Evolutionary conservation across 2,113 vertebrate genomes (phyloP), one percentile per base, ranked within the genome.

Genomic region (Cavia porcellus): DNA sequence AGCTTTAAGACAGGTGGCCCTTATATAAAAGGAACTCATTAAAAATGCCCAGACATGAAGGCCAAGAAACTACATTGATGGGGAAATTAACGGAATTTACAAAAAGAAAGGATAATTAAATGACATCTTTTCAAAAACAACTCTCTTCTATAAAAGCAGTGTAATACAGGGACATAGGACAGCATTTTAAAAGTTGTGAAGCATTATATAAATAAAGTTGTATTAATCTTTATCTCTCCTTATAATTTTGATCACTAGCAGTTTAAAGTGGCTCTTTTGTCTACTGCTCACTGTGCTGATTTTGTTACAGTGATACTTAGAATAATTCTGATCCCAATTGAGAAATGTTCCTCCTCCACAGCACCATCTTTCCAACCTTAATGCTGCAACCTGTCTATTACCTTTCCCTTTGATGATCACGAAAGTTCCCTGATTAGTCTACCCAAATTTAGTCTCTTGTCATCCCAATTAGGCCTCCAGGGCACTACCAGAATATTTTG

Each of bases 51-150:
- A 95, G 52, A 92, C 92, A 92, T 84, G 59, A 75, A 96, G 92
- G 89, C 80, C 45, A 79, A 89, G 50, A 79, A 90, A 61, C 32
- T 59, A 74, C 57, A 94, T 2, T 96, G 95, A 89, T 93, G 50
- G 22, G 79, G 90, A 86, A 90, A 52, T 8, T 55, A 93, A 89
- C 17, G 91, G 72, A 91, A 97, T 96, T 92, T 96, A 79, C 84
- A 96, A 96, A 91, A 45, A 86, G 72, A 93, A 61, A 12, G 35
- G 81, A 88, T 92, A 89, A 97, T 95, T 95, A 79, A 97, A 95
- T 94, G 66, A 11, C 15, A 25, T 95, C 52, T 93, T 86, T 89
- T 83, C 35, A 86, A 74, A 96, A 94, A 80, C 50, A 94, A 79
- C 38, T 5, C 64, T 94, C 22, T 80, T 50, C 30, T 30, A 93